Evolutionary conservation across 2,888 invertebrate genomes (phyloP), one percentile per base, ranked within the genome.

Genomic region (Tiliacea citrago): DNA sequence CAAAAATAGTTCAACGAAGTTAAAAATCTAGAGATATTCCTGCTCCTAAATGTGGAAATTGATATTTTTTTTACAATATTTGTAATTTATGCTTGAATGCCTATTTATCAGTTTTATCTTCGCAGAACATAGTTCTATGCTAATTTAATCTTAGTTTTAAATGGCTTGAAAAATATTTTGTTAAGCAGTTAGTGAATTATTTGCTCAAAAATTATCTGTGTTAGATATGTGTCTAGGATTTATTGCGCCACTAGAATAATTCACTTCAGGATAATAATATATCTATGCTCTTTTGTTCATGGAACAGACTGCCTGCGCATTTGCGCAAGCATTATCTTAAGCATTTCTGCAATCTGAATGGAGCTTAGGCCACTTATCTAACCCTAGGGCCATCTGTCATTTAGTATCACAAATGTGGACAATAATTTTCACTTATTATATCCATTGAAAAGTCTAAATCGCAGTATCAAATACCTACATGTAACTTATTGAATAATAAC

Each of bases 361-460:
- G 67, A 79, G 83, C 66, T 82, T 61, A 72, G 82, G 70, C 66
- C 70, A 82, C 70, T 57, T 63, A 47, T 39, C 9, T 77, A 57
- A 18, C 8, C n/a, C 10, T 77, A 67, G 51, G 69, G 67, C 74
- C 68, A 58, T 58, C 29, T 55, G 61, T 73, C n/a, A 60, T 68
- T 57, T 63, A 65, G 16, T 29, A 58, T 67, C 61, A 72, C 39
- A 60, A 78, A 77, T 79, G 24, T 80, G 78, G 88, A 89, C 90
- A 90, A 89, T 90, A 89, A 88, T 72, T 75, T 82, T 85, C 75
- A 75, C 85, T 83, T 85, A 29, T 29, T 3, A 1, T 29, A 84
- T 84, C 81, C 75, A 76, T 76, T 75, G 55, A 42, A 21, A 18
- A 53, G 8, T 58, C n/a, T 51, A 21, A 68, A 55, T 65, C 18